Base-by-base conservation (phyloP, 1,140 invertebrate genomes). In the Pectinophora gossypiella region DNA sequence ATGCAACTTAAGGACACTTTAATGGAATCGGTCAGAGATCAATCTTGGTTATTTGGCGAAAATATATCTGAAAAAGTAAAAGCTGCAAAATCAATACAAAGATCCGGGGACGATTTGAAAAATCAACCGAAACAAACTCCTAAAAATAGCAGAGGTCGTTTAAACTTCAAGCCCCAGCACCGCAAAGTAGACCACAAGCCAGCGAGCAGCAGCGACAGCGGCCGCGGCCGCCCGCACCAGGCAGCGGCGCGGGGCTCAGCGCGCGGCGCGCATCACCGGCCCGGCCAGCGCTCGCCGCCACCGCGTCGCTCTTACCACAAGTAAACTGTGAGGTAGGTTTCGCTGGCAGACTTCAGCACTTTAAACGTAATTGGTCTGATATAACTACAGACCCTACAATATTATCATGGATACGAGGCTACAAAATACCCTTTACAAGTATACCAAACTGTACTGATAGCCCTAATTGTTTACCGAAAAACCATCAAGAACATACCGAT, bases 41-140 rank as follows among this genome's bases (percentile, higher is more conserved):
- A 46, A 22, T 23, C 22, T 10, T 46, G 23, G 16, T 27, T 53
- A 15, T 53, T 53, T 38, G 51, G 51, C 3, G 32, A 38, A 13
- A 53, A 53, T 20, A 19, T 53, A 3, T 21, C 23, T 6, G 42
- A 53, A 13, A 46, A 46, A 38, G 13, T 53, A 13, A 53, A 46
- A 19, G 19, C 42, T 7, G 42, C 43, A 9, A 45, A 53, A 40
- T 19, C 20, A 2, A 45, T 52, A 10, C 15, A 44, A 36, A 32
- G 36, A 16, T 46, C 51, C 6, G 44, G 43, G 1, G 23, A 21
- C 1, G 18, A 7, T 2, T 46, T 53, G 27, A 53, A 53, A 23
- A 23, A 21, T 22, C 23, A n/a, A 10, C 18, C 15, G 2, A 46
- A 46, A 32, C 4, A 4, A 10, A 23, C 22, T 10, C 6, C 10